Evolutionary conservation across 2,113 vertebrate genomes (phyloP).

Genomic region (Ctenomys sociabilis): DNA sequence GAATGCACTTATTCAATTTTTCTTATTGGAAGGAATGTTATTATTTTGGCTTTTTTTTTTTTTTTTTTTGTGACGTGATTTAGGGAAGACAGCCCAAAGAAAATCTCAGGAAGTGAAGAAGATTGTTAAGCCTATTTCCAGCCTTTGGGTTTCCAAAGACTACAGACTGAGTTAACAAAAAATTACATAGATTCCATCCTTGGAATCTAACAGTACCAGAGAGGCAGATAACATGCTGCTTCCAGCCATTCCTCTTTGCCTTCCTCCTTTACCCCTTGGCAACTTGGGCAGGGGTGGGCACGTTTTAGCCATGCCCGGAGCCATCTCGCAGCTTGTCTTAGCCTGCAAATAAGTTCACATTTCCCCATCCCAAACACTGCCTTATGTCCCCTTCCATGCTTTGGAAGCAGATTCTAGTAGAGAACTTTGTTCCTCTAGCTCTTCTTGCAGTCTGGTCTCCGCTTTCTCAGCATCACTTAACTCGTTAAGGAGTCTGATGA

Average conservation of each 20-base stretch:
- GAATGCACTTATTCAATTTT: constrained; percentile 58
- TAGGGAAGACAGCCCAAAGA: not conserved
- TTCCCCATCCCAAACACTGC: not conserved
- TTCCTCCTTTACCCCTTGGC: not conserved
- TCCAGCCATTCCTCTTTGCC: not conserved
- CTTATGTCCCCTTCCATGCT: not conserved
- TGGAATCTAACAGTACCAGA: not conserved
- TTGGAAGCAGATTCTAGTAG: not conserved
- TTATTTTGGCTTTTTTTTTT: constrained; percentile 29
- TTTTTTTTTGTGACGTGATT: constrained; percentile 34
- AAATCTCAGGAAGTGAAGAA: constrained; percentile 9
- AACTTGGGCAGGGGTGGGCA: not conserved
- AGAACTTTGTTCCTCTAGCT: not conserved
- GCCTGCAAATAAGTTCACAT: not conserved
- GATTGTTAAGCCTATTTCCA: not conserved
- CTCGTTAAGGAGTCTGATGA: not conserved
- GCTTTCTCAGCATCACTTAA: not conserved
- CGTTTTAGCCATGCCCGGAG: not conserved
- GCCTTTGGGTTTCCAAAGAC: constrained; percentile 9
- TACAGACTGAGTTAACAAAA: constrained; percentile 35
- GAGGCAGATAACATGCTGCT: not conserved
- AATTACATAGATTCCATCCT: constrained; percentile 14
- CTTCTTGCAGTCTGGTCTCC: not conserved
- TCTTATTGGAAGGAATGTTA: constrained; percentile 49
- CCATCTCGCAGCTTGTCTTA: not conserved